Base-by-base conservation (phyloP, 37 sponge, comb jelly and placozoan species). In the Chondrosia reniformis region DNA sequence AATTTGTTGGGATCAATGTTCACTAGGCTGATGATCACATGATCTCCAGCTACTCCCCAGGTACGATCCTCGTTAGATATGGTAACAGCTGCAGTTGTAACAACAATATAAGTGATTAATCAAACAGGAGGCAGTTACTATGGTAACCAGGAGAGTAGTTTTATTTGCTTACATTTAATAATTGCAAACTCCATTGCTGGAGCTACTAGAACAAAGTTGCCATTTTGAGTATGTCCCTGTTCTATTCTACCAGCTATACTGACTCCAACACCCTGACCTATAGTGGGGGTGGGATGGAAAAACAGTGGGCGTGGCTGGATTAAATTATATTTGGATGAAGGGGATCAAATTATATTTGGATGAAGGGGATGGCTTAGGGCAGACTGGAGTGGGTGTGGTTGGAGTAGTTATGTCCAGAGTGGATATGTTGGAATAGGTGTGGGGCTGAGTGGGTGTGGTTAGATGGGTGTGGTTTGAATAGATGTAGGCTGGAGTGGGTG, bases 31-130 rank as follows among this genome's bases (percentile, higher is more conserved):
- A 94, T 6, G 28, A 82, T 37, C 5, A 87, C 89, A 22, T 91
- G 93, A 12, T 94, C 95, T 22, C 95, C 95, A 76, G 92, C 95
- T 7, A 63, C 89, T 49, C 84, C 92, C 89, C 92, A 94, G 24
- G 76, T 32, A 0, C n/a, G 39, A 12, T 58, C 7, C 0, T 82
- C 85, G 3, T 94, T 92, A 58, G 44, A 55, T 7, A 84, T 52
- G 0, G 25, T 25, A 4, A 91, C 38, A 58, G 83, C 95, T 94
- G 80, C 42, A 67, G 3, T 40, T 9, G 28, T 19, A 30, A 4
- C 41, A 1, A 42, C 13, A 74, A 9, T 59, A 30, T 59, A 30
- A 19, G 61, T 59, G 61, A 7, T 6, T 59, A 13, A n/a, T n/a
- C n/a, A n/a, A n/a, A n/a, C n/a, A n/a, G n/a, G n/a, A n/a, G n/a